phyloP scores from a whole-genome alignment of 2,797 vertebrate species.

The Etheostoma nigrum region DNA sequence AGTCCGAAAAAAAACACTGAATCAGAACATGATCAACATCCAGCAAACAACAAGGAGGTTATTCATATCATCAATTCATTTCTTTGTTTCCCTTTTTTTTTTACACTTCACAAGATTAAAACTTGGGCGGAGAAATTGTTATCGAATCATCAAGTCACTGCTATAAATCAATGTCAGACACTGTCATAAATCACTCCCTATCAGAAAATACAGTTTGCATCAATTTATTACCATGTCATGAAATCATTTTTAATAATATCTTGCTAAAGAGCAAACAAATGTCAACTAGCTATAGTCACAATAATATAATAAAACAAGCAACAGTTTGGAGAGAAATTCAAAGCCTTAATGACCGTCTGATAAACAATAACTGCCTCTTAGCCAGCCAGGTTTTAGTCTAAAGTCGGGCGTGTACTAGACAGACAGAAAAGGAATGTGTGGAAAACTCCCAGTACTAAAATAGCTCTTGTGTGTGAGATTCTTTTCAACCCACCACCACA shows the following conservation, averaged over 20 bases:
- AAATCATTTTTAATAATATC: conserved; percentile 23
- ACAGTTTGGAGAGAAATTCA: conserved; percentile 18
- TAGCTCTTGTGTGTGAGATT: conserved; percentile 66
- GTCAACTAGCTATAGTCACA: neutral
- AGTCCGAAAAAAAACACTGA: neutral
- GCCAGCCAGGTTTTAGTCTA: conserved; percentile 38
- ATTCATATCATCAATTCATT: conserved; percentile 18
- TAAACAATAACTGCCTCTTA: conserved; percentile 36
- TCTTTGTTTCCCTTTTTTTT: conserved; percentile 1
- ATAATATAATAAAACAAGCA: conserved; percentile 12
- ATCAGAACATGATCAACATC: neutral
- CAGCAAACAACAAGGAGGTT: neutral
- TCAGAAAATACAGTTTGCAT: conserved; percentile 4
- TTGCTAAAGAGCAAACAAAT: conserved; percentile 17
- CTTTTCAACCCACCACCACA: conserved; percentile 67
- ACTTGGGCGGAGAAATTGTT: neutral
- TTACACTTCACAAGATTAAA: conserved; percentile 13
- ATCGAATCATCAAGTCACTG: conserved; percentile 13
- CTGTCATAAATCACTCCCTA: conserved; percentile 16
- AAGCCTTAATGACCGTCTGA: conserved; percentile 29
- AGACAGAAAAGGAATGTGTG: conserved; percentile 76
- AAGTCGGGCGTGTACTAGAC: conserved; percentile 59
- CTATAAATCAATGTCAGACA: conserved; percentile 36
- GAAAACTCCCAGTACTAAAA: conserved; percentile 82
- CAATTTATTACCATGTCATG: neutral